Base-by-base conservation (phyloP, 2,888 invertebrate genomes). In the Heliconius cydno region DNA sequence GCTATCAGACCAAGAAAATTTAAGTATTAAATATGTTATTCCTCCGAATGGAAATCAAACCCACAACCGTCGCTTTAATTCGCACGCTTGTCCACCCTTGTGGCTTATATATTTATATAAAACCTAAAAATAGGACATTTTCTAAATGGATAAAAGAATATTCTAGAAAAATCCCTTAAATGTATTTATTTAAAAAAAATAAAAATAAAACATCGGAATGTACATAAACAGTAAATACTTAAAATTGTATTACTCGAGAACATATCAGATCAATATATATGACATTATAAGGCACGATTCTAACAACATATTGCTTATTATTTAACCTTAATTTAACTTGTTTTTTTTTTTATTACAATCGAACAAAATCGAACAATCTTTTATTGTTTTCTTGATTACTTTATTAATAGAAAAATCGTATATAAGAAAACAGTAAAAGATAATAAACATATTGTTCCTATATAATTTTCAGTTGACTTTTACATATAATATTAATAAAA, bases 181-280 rank as follows among this genome's bases (percentile, higher is more conserved):
- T 57, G 78, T 70, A 71, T 76, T 78, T 80, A 82, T 82, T 81
- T 79, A 73, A 76, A 79, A 68, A 60, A 72, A 75, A 57, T 78
- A 57, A 77, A 72, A 79, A 77, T 73, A 77, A 80, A 78, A 80
- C 74, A 82, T 80, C 30, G 83, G 83, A 83, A 83, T 83, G 83
- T 80, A 82, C 71, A 80, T 76, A 76, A 68, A 68, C 38, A 68
- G 79, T 76, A 79, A 79, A 82, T 77, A 81, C 76, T 81, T 70
- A 80, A 80, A 52, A 68, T 76, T 76, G 67, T 81, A 80, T 65
- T 74, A 25, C 46, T 77, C 67, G 41, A 74, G 74, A 74, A 77
- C 41, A 78, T 4, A 76, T 82, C 82, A 83, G 83, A 83, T 83
- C 83, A 68, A 68, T 41, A 76, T 41, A 76, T 75, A 70, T 71